Evolutionary conservation across 2,113 vertebrate genomes (phyloP), one percentile per base, ranked within the genome.

Genomic region (Coryphaenoides rupestris): DNA sequence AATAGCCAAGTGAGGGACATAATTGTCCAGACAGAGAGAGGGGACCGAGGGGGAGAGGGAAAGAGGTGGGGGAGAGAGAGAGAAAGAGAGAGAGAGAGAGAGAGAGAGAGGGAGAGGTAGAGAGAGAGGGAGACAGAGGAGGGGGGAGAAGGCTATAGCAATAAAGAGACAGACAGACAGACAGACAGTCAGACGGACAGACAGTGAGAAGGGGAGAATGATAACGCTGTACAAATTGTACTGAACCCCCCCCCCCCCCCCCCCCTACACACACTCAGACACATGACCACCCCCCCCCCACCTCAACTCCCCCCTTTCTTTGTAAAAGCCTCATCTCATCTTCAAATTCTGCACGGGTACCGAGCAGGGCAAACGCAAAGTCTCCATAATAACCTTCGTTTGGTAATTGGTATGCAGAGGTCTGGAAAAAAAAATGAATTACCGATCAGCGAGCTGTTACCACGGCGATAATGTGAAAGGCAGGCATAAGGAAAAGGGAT

Each of bases 371-470:
- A 74, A 84, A 81, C 65, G 85, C 81, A 81, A 75, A 76, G 77
- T 80, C 89, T 86, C 1, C 17, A 91, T 92, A 90, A 87, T 89
- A 93, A 90, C 75, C 88, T 90, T 87, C 82, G 87, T 89, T 76
- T 91, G 89, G 89, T 93, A 92, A 94, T 90, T 93, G 86, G 78
- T 87, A 90, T 88, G 81, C 81, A 88, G 77, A 89, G 87, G 81
- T 83, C 86, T 90, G 76, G 88, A 71, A 40, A 40, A 40, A 40
- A 9, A 94, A 92, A 88, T 87, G 90, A 93, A 93, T 92, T 91
- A 90, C 88, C 90, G 90, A 91, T 92, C 88, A 91, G 84, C 84
- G 89, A 92, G 87, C 84, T 92, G 91, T 85, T 92, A 87, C 93
- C 81, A 75, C 81, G 78, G 86, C 22, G 69, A 77, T 90, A 89